Conservation (phyloP, 2,888 invertebrate species). For the Harpalus rufipes region DNA sequence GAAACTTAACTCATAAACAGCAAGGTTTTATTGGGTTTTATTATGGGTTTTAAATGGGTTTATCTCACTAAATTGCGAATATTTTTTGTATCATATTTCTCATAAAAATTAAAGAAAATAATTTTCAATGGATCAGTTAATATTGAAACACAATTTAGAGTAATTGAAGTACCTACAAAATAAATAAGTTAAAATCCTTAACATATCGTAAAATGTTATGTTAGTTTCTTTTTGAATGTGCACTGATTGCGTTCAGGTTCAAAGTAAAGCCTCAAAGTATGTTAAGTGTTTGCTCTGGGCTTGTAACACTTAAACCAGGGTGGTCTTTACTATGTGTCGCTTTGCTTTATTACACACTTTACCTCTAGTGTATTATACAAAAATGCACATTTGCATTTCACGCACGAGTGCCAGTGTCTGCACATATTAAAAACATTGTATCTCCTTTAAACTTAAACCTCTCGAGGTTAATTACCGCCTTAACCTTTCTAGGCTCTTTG, state of each 20-base stretch:
- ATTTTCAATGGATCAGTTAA: no score
- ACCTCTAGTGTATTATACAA: neutral
- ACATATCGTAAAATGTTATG: no score
- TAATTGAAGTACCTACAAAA: no score
- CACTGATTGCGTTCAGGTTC: neutral
- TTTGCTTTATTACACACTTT: conserved; percentile 6
- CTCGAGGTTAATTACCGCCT: conserved; percentile 26
- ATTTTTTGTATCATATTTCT: no score
- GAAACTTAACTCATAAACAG: no score
- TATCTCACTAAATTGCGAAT: no score
- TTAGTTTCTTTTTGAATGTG: neutral
- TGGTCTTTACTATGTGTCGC: conserved; percentile 1
- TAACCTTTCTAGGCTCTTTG: conserved; percentile 7
- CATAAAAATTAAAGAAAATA: no score
- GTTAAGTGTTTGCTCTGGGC: conserved; percentile 1
- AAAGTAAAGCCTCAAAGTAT: neutral
- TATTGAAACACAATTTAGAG: no score
- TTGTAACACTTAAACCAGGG: conserved; percentile 1
- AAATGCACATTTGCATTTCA: conserved; percentile 22
- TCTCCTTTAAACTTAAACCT: neutral
- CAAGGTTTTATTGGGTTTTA: no score
- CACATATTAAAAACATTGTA: conserved; percentile 27
- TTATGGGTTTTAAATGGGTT: no score
- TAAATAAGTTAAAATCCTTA: no score
- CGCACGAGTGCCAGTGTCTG: conserved; percentile 24